These are phyloP conservation scores for Acrocera orbiculus DNA, from an alignment of 2,888 invertebrate species.

Conservation along the genomic window DNA sequence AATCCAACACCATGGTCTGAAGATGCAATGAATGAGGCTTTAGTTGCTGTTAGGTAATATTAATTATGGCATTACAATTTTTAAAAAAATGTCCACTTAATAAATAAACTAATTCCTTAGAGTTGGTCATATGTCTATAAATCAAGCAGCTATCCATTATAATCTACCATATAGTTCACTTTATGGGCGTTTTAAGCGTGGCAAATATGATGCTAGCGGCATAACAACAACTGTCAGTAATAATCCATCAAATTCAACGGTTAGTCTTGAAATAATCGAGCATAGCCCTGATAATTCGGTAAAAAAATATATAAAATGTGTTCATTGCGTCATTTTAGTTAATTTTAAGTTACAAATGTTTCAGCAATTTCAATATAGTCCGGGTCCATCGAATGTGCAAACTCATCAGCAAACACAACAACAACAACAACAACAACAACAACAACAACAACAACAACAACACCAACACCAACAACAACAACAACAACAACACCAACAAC, in stretches of 20 bases:
- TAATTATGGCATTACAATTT: neutral
- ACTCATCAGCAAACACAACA: constrained; percentile 13
- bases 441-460: constrained; percentile 27
- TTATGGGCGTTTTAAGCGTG: constrained; percentile 74
- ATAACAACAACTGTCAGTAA: constrained; percentile 19
- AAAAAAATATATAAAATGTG: constrained; percentile 8
- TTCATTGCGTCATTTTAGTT: neutral
- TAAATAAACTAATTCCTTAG: constrained; percentile 34
- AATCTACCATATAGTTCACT: constrained; percentile 80
- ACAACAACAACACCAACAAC: too few species aligned
- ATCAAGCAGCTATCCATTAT: constrained; percentile 82
- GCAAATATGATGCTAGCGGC: constrained; percentile 49
- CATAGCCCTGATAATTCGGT: constrained; percentile 33
- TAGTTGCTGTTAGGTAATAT: constrained; percentile 66
- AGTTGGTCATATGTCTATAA: constrained; percentile 82
- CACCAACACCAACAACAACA: too few species aligned
- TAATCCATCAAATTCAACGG: constrained; percentile 25
- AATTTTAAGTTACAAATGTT: neutral
- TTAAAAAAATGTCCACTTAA: too few species aligned
- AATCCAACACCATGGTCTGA: constrained; percentile 92
- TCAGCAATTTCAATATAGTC: constrained; percentile 33
- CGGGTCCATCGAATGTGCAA: constrained; percentile 15
- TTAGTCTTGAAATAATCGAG: constrained; percentile 31
- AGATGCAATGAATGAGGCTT: constrained; percentile 77
- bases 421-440: constrained; percentile 11